Evolutionary conservation across 2,113 vertebrate species (phyloP).

Genomic region (Plestiodon gilberti): DNA sequence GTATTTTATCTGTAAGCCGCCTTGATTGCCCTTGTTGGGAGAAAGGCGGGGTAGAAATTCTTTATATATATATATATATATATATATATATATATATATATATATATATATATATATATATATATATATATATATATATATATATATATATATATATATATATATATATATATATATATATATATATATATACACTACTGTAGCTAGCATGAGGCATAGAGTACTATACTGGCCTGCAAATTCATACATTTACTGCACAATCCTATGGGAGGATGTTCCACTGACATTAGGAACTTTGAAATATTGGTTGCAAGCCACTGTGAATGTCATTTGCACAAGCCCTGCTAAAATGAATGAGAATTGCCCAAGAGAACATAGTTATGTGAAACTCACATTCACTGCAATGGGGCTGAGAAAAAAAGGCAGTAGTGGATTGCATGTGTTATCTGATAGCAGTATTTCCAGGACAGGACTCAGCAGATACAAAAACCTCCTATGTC

Average conservation of each 20-base stretch:
- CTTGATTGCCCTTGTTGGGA: too few species aligned
- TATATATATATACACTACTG: too few species aligned
- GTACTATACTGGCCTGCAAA: neutral
- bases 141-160: too few species aligned
- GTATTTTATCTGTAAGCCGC: too few species aligned
- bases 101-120: too few species aligned
- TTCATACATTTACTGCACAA: neutral
- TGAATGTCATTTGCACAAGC: neutral
- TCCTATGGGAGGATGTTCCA: too few species aligned
- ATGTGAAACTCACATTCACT: neutral
- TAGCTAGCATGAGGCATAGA: too few species aligned
- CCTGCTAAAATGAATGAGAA: neutral
- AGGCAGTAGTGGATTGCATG: neutral
- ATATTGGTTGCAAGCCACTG: neutral
- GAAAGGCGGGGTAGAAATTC: too few species aligned
- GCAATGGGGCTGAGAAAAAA: neutral
- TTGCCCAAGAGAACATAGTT: neutral
- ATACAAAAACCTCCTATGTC: neutral
- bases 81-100: too few species aligned
- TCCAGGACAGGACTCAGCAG: neutral
- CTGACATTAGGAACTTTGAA: neutral
- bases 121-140: too few species aligned
- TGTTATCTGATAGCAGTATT: constrained; percentile 25
- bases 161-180: too few species aligned
- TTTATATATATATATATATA: too few species aligned